Evolutionary conservation across 2,888 invertebrate genomes (phyloP).

Genomic region (Pterostichus niger): DNA sequence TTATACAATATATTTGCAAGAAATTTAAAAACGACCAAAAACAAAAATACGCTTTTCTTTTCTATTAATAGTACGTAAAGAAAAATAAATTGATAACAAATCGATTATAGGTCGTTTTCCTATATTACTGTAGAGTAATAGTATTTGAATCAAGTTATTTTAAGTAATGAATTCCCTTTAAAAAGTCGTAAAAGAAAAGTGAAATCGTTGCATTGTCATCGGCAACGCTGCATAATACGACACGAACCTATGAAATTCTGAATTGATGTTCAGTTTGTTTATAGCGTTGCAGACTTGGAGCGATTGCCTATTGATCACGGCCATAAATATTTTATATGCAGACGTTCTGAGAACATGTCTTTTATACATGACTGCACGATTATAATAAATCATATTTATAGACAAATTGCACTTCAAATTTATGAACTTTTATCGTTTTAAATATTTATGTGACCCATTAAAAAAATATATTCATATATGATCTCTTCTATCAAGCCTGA

Average conservation of each 20-base stretch:
- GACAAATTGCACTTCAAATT: slow-evolving; percentile 61
- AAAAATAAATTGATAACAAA: slow-evolving; percentile 5
- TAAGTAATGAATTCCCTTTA: slow-evolving; percentile 33
- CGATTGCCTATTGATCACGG: slow-evolving; percentile 55
- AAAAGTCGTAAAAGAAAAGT: neutral
- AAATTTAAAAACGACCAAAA: slow-evolving; percentile 2
- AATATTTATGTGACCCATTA: slow-evolving; percentile 54
- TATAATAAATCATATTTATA: slow-evolving; percentile 59
- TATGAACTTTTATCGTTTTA: slow-evolving; percentile 49
- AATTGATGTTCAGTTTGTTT: slow-evolving; percentile 48
- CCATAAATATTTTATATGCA: slow-evolving; percentile 60
- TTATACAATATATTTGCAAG: neutral
- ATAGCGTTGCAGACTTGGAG: slow-evolving; percentile 36
- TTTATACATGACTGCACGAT: slow-evolving; percentile 51
- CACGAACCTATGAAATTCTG: slow-evolving; percentile 41
- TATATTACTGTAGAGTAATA: slow-evolving; percentile 4
- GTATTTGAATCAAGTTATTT: slow-evolving; percentile 3
- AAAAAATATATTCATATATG: slow-evolving; percentile 46
- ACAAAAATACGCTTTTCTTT: neutral
- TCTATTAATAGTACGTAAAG: slow-evolving; percentile 10
- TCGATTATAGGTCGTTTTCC: neutral
- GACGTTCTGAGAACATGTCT: slow-evolving; percentile 56
- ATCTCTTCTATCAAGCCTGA: slow-evolving; percentile 1
- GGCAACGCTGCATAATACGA: slow-evolving; percentile 17
- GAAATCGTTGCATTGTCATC: slow-evolving; percentile 6